Evolutionary conservation across 2,888 invertebrate species (phyloP), one percentile per base, ranked within the genome.

Genomic region (Drosophila kanekoi): DNA sequence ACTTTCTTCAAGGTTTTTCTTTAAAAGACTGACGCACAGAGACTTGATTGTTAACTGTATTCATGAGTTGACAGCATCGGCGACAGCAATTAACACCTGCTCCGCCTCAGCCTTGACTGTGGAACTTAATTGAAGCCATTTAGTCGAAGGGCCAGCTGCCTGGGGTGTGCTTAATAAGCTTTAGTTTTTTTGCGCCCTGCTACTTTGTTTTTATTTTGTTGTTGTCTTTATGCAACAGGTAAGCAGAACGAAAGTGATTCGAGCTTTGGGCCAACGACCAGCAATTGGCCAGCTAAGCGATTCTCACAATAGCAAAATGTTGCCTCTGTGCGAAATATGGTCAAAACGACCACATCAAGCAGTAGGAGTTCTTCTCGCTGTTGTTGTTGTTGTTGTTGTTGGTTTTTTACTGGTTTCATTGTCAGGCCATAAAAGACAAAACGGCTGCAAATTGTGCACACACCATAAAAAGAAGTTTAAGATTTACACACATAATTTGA

Each of bases 361-460:
- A 57, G 75, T 64, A 59, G 60, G 65, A 59, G 45, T 38, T 18
- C 32, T 58, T 54, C 47, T 44, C 20, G 32, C 54, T 61, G 23
- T 18, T 58, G 14, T n/a, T n/a, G n/a, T n/a, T n/a, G n/a, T n/a
- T n/a, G n/a, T n/a, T n/a, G n/a, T n/a, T 47, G 14, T 45, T 49
- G 9, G 13, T 60, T 54, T 52, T 64, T 64, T 58, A 61, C 77
- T 70, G 68, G 77, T 73, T 78, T 87, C 87, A 82, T 84, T 83
- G 88, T 72, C 88, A 85, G 53, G 51, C 77, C 77, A 77, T 77
- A 77, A 78, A 73, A 43, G 68, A 52, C 56, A 61, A 76, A 64
- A 64, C 72, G 70, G 54, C 78, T 71, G 79, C 79, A 72, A 79
- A 81, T 81, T 76, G 72, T 43, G 48, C 53, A 53, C 45, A 67